Percentiles rank a stretch among this genome's conserved stretches.
Conservation (phyloP, 2,113 vertebrate genomes). For the Miniopterus natalensis region DNA sequence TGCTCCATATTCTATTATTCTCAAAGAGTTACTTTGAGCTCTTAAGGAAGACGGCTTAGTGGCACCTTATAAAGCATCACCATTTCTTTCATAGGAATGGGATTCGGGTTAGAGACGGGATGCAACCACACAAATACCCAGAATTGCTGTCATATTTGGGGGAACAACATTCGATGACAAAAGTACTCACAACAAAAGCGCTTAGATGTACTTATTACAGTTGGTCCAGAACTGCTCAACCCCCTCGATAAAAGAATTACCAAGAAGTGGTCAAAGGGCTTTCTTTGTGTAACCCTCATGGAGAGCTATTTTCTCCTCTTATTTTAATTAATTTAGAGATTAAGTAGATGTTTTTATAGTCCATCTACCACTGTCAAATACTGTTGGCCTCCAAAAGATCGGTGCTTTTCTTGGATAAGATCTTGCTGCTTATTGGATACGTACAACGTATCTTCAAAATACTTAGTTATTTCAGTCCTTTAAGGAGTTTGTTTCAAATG, state of each 20-base stretch:
- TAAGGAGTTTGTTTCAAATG: background rate
- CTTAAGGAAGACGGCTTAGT: background rate
- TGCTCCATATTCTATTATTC: background rate
- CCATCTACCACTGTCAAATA: background rate
- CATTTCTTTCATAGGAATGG: background rate
- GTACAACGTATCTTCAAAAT: background rate
- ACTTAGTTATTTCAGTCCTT: background rate
- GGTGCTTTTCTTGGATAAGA: background rate
- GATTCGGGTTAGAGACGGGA: background rate
- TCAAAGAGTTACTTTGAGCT: background rate
- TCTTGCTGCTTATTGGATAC: background rate
- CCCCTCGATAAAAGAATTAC: background rate
- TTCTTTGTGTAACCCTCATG: background rate
- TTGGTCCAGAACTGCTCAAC: background rate
- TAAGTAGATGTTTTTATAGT: background rate
- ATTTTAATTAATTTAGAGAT: background rate
- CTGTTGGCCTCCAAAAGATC: background rate
- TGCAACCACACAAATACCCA: background rate
- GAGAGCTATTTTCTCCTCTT: background rate
- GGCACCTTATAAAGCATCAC: background rate
- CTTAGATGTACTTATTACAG: background rate
- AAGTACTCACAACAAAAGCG: background rate
- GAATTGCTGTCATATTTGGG: background rate
- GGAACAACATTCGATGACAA: background rate
- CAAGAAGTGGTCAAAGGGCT: background rate